phyloP scores from a whole-genome alignment of 2,888 invertebrate species.

The Norana najaformis region DNA sequence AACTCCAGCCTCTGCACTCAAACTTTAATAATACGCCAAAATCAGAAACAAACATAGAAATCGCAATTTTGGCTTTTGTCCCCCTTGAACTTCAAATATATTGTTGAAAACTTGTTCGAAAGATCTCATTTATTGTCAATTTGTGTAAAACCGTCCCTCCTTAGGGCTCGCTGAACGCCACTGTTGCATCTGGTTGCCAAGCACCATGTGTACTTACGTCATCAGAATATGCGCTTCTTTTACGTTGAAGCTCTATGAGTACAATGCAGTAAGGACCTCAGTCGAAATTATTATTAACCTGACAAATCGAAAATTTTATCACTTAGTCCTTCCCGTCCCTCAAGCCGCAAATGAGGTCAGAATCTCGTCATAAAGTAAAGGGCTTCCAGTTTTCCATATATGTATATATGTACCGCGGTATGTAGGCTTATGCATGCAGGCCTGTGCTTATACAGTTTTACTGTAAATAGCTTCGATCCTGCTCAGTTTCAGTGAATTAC shows the following conservation, averaged over 20 bases:
- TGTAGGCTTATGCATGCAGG: neutral
- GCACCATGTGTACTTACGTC: conserved; percentile 13
- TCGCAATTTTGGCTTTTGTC: neutral
- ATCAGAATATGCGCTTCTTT: neutral
- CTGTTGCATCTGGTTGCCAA: conserved; percentile 5
- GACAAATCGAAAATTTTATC: neutral
- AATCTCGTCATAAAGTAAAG: neutral
- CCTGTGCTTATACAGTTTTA: neutral
- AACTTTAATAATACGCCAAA: neutral
- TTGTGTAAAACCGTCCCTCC: neutral
- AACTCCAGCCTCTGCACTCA: neutral
- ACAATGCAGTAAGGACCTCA: conserved; percentile 5
- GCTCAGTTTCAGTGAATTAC: neutral
- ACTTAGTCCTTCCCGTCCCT: too few relatives aligned
- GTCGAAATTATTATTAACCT: neutral
- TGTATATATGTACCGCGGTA: neutral
- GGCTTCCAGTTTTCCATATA: neutral
- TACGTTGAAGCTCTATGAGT: neutral
- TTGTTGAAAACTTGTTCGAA: neutral
- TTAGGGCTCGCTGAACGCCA: neutral
- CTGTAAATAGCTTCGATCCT: too few relatives aligned
- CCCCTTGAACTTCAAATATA: neutral
- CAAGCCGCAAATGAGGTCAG: too few relatives aligned
- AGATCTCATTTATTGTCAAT: neutral
- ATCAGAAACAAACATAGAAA: neutral